Evolutionary conservation across 2,113 vertebrate genomes (phyloP).

Genomic region (Sinocyclocheilus maitianheensis): DNA sequence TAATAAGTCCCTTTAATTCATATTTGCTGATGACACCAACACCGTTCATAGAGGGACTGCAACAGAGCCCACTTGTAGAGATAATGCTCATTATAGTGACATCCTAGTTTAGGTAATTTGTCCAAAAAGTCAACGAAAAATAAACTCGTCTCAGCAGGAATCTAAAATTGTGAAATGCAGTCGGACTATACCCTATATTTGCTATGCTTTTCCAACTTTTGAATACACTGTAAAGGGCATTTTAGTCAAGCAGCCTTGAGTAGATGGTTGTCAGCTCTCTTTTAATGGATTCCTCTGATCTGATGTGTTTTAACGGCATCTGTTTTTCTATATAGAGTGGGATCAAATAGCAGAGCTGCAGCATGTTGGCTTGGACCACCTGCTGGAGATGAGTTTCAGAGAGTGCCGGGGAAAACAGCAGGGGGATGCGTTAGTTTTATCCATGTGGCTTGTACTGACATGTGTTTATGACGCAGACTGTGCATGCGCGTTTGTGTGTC

Average conservation of each 20-base stretch:
- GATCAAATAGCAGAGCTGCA: conserved; percentile 20
- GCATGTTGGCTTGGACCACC: conserved; percentile 61
- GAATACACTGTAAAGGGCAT: not conserved
- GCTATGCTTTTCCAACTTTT: not conserved
- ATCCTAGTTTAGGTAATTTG: not conserved
- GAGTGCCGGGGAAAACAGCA: conserved; percentile 20
- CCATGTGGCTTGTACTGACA: not conserved
- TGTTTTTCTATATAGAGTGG: conserved; percentile 18
- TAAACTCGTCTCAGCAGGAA: not conserved
- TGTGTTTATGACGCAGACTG: conserved; percentile 20
- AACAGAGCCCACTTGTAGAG: conserved; percentile 15
- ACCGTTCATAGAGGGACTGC: conserved; percentile 35
- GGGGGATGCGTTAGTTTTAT: conserved; percentile 11
- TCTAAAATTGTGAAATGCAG: not conserved
- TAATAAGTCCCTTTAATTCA: conserved; percentile 70
- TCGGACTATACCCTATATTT: not conserved
- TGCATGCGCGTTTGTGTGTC: conserved; percentile 47
- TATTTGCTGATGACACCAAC: conserved; percentile 43
- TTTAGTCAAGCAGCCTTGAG: not conserved
- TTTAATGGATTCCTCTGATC: conserved; percentile 14
- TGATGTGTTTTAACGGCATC: not conserved
- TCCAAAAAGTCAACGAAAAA: not conserved
- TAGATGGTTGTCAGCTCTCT: not conserved
- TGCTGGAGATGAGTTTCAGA: conserved; percentile 63
- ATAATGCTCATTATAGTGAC: conserved; percentile 30